These are phyloP conservation scores for Musca domestica DNA, from an alignment of 1,140 invertebrate species.

Conservation along the genomic window DNA sequence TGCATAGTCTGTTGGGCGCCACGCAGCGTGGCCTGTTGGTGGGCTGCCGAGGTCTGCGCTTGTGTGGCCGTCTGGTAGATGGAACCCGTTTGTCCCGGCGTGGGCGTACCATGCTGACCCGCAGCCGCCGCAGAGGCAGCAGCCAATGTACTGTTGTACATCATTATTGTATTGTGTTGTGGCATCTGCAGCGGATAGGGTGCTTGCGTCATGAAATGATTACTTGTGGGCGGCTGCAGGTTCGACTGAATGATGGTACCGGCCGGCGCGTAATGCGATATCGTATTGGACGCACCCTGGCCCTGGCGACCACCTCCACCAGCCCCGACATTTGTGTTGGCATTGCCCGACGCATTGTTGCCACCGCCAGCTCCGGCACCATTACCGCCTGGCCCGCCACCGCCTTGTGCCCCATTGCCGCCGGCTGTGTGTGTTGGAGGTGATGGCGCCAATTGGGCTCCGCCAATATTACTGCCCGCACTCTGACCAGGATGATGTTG, in stretches of 20 bases:
- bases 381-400: not conserved
- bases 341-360: not conserved
- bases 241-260: constrained; percentile 13
- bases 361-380: not conserved
- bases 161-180: constrained; percentile 5
- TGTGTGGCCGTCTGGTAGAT: not conserved
- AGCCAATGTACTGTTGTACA: constrained; percentile 30
- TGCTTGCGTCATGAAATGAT: constrained; percentile 30
- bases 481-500: constrained; percentile 39
- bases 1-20: not conserved
- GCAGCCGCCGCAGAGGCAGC: constrained; percentile 33
- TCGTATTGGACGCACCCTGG: not conserved
- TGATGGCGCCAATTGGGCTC: constrained; percentile 22
- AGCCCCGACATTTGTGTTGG: not conserved
- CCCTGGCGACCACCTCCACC: too few relatives aligned
- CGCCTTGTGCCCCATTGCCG: constrained; percentile 10
- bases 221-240: not conserved
- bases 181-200: constrained; percentile 30
- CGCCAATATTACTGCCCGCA: constrained; percentile 31
- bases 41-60: constrained; percentile 24
- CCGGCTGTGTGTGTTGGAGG: constrained; percentile 14
- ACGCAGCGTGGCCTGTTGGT: constrained; percentile 18
- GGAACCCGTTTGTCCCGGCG: not conserved
- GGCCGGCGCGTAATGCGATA: constrained; percentile 1
- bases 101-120: constrained; percentile 29